A percentile compares a stretch with the other conserved stretches of the same genome.
Conservation (phyloP, 2,888 invertebrate species). For the Macaria notata region DNA sequence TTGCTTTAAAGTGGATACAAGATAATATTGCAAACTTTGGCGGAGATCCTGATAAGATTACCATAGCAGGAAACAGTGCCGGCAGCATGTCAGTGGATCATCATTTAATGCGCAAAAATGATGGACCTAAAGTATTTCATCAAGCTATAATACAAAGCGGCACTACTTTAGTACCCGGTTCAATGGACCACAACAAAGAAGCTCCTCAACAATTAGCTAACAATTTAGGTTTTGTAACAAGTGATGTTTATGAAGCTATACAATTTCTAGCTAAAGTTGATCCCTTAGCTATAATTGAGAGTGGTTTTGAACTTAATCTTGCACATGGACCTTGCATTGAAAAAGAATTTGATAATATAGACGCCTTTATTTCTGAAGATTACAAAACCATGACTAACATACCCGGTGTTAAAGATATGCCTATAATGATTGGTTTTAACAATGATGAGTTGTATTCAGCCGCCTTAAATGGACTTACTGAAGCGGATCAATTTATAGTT, state of each 20-base stretch:
- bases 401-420: slow-evolving; percentile 35
- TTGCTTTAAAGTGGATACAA: slow-evolving; percentile 53
- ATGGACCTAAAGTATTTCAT: slow-evolving; percentile 39
- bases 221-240: slow-evolving; percentile 38
- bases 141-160: slow-evolving; percentile 50
- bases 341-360: slow-evolving; percentile 40
- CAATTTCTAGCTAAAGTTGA: slow-evolving; percentile 38
- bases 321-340: slow-evolving; percentile 44
- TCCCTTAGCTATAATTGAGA: slow-evolving; percentile 38
- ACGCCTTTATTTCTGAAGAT: slow-evolving; percentile 38
- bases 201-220: slow-evolving; percentile 42
- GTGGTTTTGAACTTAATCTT: slow-evolving; percentile 28
- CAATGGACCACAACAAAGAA: slow-evolving; percentile 31
- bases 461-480: neutral
- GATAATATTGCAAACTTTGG: slow-evolving; percentile 57
- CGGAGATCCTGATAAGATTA: slow-evolving; percentile 51
- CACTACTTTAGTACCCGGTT: slow-evolving; percentile 29
- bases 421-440: slow-evolving; percentile 43
- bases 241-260: slow-evolving; percentile 41
- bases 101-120: slow-evolving; percentile 40
- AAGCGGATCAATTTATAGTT: slow-evolving; percentile 10
- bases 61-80: slow-evolving; percentile 55
- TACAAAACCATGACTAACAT: slow-evolving; percentile 31
- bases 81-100: slow-evolving; percentile 51
- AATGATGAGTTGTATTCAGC: slow-evolving; percentile 32